phyloP scores from a whole-genome alignment of 2,888 invertebrate genomes.

The Mechanitis messenoides region DNA sequence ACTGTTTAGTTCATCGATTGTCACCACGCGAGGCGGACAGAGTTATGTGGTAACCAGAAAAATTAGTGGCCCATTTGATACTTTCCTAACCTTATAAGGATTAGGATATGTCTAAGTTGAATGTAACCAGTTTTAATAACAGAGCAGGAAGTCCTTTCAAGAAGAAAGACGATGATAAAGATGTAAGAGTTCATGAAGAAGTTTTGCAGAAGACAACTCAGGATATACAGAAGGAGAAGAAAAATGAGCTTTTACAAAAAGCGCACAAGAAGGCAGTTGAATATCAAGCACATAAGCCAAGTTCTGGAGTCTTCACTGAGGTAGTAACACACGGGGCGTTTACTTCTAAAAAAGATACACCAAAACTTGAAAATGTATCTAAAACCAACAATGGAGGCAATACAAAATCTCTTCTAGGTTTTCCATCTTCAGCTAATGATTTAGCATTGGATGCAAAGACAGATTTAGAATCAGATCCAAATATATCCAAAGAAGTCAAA shows the following conservation, averaged over 20 bases:
- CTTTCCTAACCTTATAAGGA: slow-evolving; percentile 40
- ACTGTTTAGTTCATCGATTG: slow-evolving; percentile 56
- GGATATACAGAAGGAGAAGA: slow-evolving; percentile 63
- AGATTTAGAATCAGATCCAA: slow-evolving; percentile 66
- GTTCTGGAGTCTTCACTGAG: slow-evolving; percentile 66
- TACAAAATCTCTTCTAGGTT: slow-evolving; percentile 59
- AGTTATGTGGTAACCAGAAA: slow-evolving; percentile 38
- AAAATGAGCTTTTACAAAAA: slow-evolving; percentile 58
- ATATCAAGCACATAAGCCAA: slow-evolving; percentile 61
- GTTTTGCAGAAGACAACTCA: slow-evolving; percentile 53
- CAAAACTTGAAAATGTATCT: slow-evolving; percentile 42
- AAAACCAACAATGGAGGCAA: slow-evolving; percentile 45
- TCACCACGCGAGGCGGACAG: slow-evolving; percentile 53
- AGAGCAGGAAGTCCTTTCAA: slow-evolving; percentile 49
- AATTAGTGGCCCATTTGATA: slow-evolving; percentile 49
- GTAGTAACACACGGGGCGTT: slow-evolving; percentile 68
- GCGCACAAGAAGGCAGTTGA: slow-evolving; percentile 64
- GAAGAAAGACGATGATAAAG: slow-evolving; percentile 36
- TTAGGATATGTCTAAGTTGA: slow-evolving; percentile 55
- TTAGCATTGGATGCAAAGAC: slow-evolving; percentile 66
- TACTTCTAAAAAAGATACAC: slow-evolving; percentile 49
- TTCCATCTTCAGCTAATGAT: slow-evolving; percentile 69
- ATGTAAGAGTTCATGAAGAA: slow-evolving; percentile 49
- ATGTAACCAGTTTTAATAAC: slow-evolving; percentile 60
- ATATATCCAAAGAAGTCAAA: slow-evolving; percentile 61